phyloP scores from a whole-genome alignment of 1,140 invertebrate genomes.

The Galendromus occidentalis region DNA sequence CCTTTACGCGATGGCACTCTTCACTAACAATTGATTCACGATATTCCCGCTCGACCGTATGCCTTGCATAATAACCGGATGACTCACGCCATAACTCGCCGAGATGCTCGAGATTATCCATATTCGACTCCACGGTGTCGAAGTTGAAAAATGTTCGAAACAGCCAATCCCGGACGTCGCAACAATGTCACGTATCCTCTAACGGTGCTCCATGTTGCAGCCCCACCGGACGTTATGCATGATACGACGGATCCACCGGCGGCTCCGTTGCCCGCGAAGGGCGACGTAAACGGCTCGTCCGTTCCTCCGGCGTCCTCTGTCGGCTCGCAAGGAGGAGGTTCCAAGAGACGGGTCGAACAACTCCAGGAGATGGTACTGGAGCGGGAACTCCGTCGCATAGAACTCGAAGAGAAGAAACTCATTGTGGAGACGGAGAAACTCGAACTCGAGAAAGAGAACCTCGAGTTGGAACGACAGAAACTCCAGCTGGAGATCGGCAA shows the following conservation, averaged over 20 bases:
- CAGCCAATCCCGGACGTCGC: too few relatives aligned
- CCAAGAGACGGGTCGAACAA: background rate
- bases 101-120: too few relatives aligned
- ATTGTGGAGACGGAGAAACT: constrained; percentile 6
- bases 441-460: constrained; percentile 8
- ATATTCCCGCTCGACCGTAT: too few relatives aligned
- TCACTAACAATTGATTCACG: too few relatives aligned
- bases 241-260: background rate
- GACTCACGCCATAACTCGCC: too few relatives aligned
- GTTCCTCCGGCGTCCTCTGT: background rate
- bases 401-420: constrained; percentile 9
- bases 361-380: constrained; percentile 8
- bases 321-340: background rate
- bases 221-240: constrained; percentile 8
- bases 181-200: too few relatives aligned
- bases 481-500: constrained; percentile 9
- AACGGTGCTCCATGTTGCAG: background rate
- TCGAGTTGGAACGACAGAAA: background rate
- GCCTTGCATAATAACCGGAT: too few relatives aligned
- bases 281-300: constrained; percentile 5
- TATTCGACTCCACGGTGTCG: too few relatives aligned
- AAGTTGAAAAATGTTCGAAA: too few relatives aligned
- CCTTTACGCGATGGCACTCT: too few relatives aligned
- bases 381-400: background rate
- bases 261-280: background rate